Evolutionary conservation across 2,113 vertebrate species (phyloP).

Genomic region (Oncorhynchus keta): DNA sequence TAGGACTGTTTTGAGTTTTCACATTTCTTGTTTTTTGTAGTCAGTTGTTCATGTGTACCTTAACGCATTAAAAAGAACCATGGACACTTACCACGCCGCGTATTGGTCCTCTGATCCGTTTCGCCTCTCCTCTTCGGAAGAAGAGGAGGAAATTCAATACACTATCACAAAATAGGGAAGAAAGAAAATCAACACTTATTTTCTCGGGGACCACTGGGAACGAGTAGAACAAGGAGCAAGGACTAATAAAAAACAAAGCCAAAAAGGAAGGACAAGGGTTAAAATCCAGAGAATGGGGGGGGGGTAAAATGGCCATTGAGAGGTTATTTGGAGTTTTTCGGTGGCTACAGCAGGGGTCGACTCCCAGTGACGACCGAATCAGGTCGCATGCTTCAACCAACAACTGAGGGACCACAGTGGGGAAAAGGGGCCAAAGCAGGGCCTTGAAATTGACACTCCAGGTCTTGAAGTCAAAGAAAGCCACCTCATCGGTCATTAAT

Average conservation of each 20-base stretch:
- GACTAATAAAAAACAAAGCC: slow-evolving; percentile 75
- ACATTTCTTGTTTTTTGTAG: too few species aligned
- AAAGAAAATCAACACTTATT: slow-evolving; percentile 23
- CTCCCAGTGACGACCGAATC: slow-evolving; percentile 74
- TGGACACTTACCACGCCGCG: too few species aligned
- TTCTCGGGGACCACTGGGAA: slow-evolving; percentile 65
- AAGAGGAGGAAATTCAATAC: too few species aligned
- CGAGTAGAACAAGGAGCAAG: slow-evolving; percentile 49
- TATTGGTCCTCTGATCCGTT: too few species aligned
- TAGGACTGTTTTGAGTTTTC: too few species aligned
- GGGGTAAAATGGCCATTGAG: slow-evolving; percentile 68
- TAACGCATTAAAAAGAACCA: too few species aligned
- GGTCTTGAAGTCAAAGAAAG: slow-evolving; percentile 78
- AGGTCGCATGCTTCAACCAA: slow-evolving; percentile 69
- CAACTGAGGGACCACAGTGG: slow-evolving; percentile 50
- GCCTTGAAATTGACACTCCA: slow-evolving; percentile 52
- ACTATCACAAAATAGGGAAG: slow-evolving; percentile 53
- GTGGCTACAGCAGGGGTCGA: slow-evolving; percentile 77
- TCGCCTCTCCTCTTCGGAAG: too few species aligned
- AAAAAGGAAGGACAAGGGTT: slow-evolving; percentile 58
- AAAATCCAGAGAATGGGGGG: slow-evolving; percentile 70
- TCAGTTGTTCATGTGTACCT: too few species aligned
- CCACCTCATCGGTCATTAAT: slow-evolving; percentile 81
- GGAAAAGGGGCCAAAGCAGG: slow-evolving; percentile 51
- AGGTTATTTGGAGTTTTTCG: slow-evolving; percentile 78